Evolutionary conservation across 1,140 invertebrate genomes (phyloP).

Genomic region (Drosophila pseudoobscura): DNA sequence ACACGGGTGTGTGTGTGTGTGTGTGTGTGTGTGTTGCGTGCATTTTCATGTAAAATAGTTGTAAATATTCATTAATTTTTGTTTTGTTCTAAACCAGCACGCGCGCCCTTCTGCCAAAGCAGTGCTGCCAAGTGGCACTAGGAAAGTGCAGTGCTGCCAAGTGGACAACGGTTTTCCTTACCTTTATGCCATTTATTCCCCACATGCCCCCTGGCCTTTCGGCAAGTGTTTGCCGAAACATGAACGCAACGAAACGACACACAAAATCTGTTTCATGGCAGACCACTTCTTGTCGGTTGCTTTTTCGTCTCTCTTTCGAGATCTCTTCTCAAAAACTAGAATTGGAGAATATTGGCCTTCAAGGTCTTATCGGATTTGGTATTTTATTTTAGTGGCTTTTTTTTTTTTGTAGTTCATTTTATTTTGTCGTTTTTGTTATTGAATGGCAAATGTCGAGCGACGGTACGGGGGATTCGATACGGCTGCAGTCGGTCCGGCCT

Average conservation of each 20-base stretch:
- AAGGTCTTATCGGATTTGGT: constrained; percentile 29
- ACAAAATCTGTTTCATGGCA: constrained; percentile 48
- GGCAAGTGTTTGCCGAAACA: constrained; percentile 1
- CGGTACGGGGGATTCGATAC: neutral
- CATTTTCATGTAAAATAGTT: constrained; percentile 27
- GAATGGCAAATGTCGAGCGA: constrained; percentile 35
- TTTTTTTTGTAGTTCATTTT: neutral
- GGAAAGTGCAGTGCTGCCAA: no score
- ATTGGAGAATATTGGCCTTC: constrained; percentile 25
- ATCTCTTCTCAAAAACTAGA: constrained; percentile 20
- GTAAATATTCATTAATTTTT: constrained; percentile 22
- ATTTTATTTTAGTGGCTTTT: constrained; percentile 8
- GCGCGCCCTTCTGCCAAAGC: constrained; percentile 3
- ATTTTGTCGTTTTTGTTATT: constrained; percentile 26
- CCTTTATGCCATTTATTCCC: neutral
- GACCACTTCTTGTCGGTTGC: constrained; percentile 26
- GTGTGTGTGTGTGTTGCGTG: constrained; percentile 31
- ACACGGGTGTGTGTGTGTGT: neutral
- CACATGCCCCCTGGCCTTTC: neutral
- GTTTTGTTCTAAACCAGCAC: neutral
- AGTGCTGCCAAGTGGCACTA: no score
- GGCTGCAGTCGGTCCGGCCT: neutral
- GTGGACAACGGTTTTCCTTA: constrained; percentile 1
- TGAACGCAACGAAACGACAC: constrained; percentile 11
- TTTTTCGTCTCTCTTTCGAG: neutral